phyloP scores from a whole-genome alignment of 2,797 vertebrate genomes.

The Enteromius argenteus region DNA sequence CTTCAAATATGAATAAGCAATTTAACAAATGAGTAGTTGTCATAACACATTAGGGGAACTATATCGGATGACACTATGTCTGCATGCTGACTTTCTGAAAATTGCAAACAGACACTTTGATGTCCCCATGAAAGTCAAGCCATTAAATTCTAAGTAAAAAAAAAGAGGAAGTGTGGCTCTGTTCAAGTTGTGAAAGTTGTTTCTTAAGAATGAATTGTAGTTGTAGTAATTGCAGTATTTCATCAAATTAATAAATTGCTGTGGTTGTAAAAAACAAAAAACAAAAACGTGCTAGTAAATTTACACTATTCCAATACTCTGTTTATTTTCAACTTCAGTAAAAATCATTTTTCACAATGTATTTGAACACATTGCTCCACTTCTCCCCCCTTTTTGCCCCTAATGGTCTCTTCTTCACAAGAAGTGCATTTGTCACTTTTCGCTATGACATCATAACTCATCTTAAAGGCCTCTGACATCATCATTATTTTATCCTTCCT shows the following conservation, averaged over 20 bases:
- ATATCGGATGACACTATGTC: not conserved
- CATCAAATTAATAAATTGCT: not conserved
- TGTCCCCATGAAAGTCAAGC: not conserved
- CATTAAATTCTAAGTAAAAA: not conserved
- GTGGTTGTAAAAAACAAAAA: not conserved
- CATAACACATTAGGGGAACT: not conserved
- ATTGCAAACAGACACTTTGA: not conserved
- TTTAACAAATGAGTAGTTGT: not conserved
- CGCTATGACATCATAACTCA: conserved; percentile 76
- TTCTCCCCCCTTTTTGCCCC: conserved; percentile 41
- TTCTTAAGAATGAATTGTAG: not conserved
- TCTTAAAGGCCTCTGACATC: conserved; percentile 69
- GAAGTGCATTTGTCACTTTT: conserved; percentile 72
- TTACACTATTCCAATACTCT: not conserved
- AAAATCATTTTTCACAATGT: not conserved
- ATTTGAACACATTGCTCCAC: not conserved
- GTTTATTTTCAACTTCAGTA: not conserved
- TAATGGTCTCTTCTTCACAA: conserved; percentile 47
- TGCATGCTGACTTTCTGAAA: not conserved
- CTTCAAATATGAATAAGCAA: not conserved
- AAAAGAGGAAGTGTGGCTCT: not conserved
- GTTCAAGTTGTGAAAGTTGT: not conserved
- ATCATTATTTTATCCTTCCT: conserved; percentile 23
- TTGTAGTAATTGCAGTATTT: too few relatives aligned
- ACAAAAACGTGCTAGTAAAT: not conserved